These are phyloP conservation scores for Thunnus thynnus DNA, from an alignment of 2,113 vertebrate genomes.

Conservation along the genomic window DNA sequence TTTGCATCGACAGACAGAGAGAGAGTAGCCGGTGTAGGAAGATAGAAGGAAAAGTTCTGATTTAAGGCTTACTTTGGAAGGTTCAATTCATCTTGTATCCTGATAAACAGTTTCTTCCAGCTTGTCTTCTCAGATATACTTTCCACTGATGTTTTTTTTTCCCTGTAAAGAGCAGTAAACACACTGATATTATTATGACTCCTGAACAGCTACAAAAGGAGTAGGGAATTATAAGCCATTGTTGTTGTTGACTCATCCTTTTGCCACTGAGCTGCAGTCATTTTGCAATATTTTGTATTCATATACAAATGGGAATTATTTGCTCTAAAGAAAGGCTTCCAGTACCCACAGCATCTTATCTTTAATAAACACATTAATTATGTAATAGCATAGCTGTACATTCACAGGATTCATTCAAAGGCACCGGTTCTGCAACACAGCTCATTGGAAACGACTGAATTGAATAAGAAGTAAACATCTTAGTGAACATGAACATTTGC, in stretches of 20 bases:
- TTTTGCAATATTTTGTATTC: conserved; percentile 65
- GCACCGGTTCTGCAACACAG: conserved; percentile 33
- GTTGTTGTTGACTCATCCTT: conserved; percentile 66
- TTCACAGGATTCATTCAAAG: conserved; percentile 59
- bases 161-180: conserved; percentile 53
- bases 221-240: conserved; percentile 64
- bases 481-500: conserved; percentile 7
- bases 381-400: conserved; percentile 61
- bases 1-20: conserved; percentile 53
- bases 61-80: conserved; percentile 55
- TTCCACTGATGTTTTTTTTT: conserved; percentile 42
- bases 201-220: conserved; percentile 45
- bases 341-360: conserved; percentile 64
- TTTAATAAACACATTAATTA: conserved; percentile 80
- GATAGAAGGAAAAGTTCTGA: conserved; percentile 38
- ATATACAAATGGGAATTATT: conserved; percentile 75
- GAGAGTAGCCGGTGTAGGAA: not conserved
- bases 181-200: conserved; percentile 52
- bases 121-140: conserved; percentile 41
- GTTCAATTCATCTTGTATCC: conserved; percentile 54
- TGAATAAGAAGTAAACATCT: conserved; percentile 23
- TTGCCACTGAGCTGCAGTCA: conserved; percentile 61
- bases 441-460: conserved; percentile 23
- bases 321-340: conserved; percentile 52
- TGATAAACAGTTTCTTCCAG: conserved; percentile 44